Evolutionary conservation across 2,888 invertebrate species (phyloP).

Genomic region (Noctuana brunneofusca): DNA sequence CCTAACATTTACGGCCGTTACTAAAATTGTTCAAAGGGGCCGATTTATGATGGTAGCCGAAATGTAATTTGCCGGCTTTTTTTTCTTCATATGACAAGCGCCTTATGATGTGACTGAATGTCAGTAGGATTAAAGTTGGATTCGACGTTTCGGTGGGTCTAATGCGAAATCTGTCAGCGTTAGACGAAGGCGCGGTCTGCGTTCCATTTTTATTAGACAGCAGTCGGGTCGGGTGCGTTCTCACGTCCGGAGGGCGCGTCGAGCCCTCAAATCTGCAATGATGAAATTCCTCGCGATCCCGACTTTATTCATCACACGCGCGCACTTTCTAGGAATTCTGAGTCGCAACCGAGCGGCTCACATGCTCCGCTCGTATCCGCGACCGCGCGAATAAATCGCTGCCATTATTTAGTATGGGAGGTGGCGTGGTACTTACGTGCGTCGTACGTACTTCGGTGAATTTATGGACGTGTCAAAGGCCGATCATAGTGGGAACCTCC

Average conservation of each 20-base stretch:
- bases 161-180: conserved; percentile 33
- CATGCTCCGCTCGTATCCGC: conserved; percentile 65
- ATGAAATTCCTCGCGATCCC: conserved; percentile 72
- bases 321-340: conserved; percentile 72
- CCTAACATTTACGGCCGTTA: conserved; percentile 71
- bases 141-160: conserved; percentile 38
- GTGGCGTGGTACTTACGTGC: conserved; percentile 64
- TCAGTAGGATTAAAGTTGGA: conserved; percentile 64
- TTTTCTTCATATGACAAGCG: conserved; percentile 28
- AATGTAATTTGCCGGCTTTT: conserved; percentile 54
- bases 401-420: conserved; percentile 73
- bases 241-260: conserved; percentile 65
- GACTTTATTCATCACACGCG: conserved; percentile 80
- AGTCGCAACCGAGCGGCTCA: conserved; percentile 59
- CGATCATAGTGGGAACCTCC: conserved; percentile 65
- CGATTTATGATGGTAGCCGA: conserved; percentile 61
- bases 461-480: conserved; percentile 70
- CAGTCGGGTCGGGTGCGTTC: conserved; percentile 48
- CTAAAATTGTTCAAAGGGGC: conserved; percentile 75
- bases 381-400: conserved; percentile 69
- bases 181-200: conserved; percentile 43
- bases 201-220: conserved; percentile 60
- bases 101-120: conserved; percentile 45
- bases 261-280: conserved; percentile 76
- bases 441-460: conserved; percentile 61